Base-by-base conservation (phyloP, 92 coral and sea anemone genomes). In the Montipora capitata region DNA sequence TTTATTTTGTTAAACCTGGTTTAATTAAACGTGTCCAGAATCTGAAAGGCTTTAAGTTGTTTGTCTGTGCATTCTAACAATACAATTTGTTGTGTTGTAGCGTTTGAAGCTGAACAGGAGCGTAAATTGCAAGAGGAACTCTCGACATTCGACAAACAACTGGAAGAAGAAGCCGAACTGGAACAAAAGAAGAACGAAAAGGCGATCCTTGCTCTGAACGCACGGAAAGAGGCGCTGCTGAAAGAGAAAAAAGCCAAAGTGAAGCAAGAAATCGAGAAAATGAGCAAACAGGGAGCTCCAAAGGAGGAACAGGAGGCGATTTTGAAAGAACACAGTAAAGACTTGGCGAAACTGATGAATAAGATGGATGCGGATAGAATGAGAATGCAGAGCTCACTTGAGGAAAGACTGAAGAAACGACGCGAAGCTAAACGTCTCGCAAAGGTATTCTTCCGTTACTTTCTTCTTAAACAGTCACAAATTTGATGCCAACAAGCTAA, bases 381-480 rank as follows among this genome's bases (percentile, higher is more conserved):
- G 99, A 85, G 99, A 5, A 97, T 97, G 99, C 99, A 97, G 92
- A 97, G 99, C 66, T 97, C 99, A 35, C 89, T 97, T 27, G 99
- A 97, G 81, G 99, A 97, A 74, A 83, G 99, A 51, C 56, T 97
- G 77, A 96, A 91, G 85, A 96, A 94, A 79, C 94, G 93, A 79
- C 89, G 99, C 48, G 96, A 96, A 12, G 98, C 96, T 11, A 96
- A 97, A 82, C 91, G 96, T 42, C 87, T 91, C 64, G 94, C 91
- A 8, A 97, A 97, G 83, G 77, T 72, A 42, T 8, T 9, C 61
- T 54, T 8, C 61, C 10, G 12, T 8, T 12, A 8, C 14, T 54
- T 9, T 45, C 51, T 45, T 5, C 5, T 45, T 5, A 45, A 45
- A 45, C 51, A 45, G 9, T 45, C 51, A 45, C 51, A 45, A 4